Conservation (phyloP, 2,888 invertebrate genomes). For the Thymelicus acteon region DNA sequence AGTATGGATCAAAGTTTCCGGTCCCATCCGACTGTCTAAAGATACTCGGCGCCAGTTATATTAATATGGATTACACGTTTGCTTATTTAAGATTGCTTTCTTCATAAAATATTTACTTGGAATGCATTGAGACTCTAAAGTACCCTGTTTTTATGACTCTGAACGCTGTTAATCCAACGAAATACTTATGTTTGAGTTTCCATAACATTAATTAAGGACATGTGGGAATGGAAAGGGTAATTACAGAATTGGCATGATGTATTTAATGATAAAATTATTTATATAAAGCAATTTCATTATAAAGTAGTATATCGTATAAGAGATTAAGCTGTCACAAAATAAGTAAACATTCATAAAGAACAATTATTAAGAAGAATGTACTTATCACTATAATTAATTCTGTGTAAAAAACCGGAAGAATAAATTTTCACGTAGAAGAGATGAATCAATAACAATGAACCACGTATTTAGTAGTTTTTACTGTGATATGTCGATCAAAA, state of each 20-base stretch:
- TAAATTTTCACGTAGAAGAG: too few relatives aligned
- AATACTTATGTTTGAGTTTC: not conserved
- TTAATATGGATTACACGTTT: constrained; percentile 34
- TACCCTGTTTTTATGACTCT: constrained; percentile 19
- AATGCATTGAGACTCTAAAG: constrained; percentile 2
- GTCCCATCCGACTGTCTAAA: constrained; percentile 57
- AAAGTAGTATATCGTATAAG: too few relatives aligned
- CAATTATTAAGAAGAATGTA: too few relatives aligned
- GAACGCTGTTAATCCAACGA: not conserved
- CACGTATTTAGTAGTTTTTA: constrained; percentile 7
- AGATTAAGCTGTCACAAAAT: too few relatives aligned
- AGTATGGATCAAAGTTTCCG: constrained; percentile 65
- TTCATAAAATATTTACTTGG: constrained; percentile 21
- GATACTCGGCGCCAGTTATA: constrained; percentile 55
- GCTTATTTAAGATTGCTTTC: constrained; percentile 30
- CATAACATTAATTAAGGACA: too few relatives aligned
- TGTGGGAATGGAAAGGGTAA: too few relatives aligned
- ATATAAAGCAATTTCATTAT: too few relatives aligned
- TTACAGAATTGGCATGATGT: too few relatives aligned
- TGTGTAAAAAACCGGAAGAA: too few relatives aligned
- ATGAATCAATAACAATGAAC: not conserved
- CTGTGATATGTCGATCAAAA: not conserved
- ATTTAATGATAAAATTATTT: too few relatives aligned
- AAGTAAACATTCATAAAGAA: too few relatives aligned
- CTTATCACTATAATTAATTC: too few relatives aligned